phyloP scores from a whole-genome alignment of 2,888 invertebrate genomes.

The Danaus chrysippus region DNA sequence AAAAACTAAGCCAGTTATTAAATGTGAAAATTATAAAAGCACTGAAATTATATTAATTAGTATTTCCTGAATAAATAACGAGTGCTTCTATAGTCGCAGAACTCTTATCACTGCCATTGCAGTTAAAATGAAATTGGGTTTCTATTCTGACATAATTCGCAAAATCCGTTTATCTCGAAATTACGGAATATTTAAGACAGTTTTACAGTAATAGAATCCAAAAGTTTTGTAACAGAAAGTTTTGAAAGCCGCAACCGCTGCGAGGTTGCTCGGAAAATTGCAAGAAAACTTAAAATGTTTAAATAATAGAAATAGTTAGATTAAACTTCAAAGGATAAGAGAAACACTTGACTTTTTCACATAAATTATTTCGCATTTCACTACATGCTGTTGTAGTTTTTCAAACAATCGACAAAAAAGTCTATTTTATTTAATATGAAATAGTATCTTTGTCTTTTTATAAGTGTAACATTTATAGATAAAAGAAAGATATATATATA shows the following conservation, averaged over 20 bases:
- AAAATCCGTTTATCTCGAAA: constrained; percentile 5
- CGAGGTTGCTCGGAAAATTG: constrained; percentile 7
- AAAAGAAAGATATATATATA: no score
- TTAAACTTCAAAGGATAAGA: constrained; percentile 7
- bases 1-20: not conserved
- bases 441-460: no score
- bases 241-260: constrained; percentile 7
- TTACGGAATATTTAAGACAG: constrained; percentile 8
- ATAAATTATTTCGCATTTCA: not conserved
- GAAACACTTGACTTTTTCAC: constrained; percentile 7
- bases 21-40: not conserved
- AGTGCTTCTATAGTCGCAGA: not conserved
- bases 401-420: no score
- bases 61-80: constrained; percentile 6
- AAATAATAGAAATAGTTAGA: constrained; percentile 8
- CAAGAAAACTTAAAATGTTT: constrained; percentile 7
- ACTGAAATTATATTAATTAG: constrained; percentile 7
- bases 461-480: no score
- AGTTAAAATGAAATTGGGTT: not conserved
- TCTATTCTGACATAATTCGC: constrained; percentile 5
- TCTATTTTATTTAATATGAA: no score
- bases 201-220: constrained; percentile 4
- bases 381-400: not conserved
- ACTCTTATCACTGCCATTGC: constrained; percentile 7
- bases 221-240: constrained; percentile 7